Percentiles rank a stretch among this genome's conserved stretches.
Evolutionary conservation across 2,797 vertebrate species (phyloP).

Genomic region (Xenentodon cancila): DNA sequence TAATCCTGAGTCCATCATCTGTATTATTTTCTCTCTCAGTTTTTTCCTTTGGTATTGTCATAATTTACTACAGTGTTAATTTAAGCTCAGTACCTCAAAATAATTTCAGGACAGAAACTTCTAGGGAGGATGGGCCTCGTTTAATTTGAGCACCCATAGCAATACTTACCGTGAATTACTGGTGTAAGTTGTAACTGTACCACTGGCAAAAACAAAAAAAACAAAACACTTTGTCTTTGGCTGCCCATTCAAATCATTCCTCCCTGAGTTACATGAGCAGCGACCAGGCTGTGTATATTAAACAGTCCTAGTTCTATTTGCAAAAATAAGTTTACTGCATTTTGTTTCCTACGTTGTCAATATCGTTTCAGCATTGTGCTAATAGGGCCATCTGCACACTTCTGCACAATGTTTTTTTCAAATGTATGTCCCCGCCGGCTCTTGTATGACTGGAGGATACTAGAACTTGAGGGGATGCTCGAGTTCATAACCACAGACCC

Average conservation of each 20-base stretch:
- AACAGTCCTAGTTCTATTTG: constrained; percentile 30
- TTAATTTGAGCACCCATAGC: too few species aligned
- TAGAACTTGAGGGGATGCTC: constrained; percentile 13
- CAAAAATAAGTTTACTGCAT: constrained; percentile 23
- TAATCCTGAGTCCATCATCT: background rate
- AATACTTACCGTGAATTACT: background rate
- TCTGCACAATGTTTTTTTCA: constrained; percentile 7
- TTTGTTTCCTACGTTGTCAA: constrained; percentile 47
- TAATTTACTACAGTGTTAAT: background rate
- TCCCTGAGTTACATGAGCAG: background rate
- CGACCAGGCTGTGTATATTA: constrained; percentile 19
- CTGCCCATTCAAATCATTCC: background rate
- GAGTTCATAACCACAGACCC: constrained; percentile 22
- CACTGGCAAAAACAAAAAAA: background rate
- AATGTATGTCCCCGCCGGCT: background rate
- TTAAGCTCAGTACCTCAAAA: too few species aligned
- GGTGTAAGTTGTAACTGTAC: background rate
- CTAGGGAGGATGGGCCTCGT: too few species aligned
- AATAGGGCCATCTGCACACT: constrained; percentile 39
- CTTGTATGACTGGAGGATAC: constrained; percentile 27
- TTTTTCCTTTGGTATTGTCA: background rate
- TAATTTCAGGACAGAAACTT: too few species aligned
- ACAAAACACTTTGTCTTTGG: background rate
- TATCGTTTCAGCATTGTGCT: constrained; percentile 22
- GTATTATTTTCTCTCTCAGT: background rate